These are phyloP conservation scores for Poecilia wingei DNA, from an alignment of 2,797 vertebrate species.

Conservation along the genomic window DNA sequence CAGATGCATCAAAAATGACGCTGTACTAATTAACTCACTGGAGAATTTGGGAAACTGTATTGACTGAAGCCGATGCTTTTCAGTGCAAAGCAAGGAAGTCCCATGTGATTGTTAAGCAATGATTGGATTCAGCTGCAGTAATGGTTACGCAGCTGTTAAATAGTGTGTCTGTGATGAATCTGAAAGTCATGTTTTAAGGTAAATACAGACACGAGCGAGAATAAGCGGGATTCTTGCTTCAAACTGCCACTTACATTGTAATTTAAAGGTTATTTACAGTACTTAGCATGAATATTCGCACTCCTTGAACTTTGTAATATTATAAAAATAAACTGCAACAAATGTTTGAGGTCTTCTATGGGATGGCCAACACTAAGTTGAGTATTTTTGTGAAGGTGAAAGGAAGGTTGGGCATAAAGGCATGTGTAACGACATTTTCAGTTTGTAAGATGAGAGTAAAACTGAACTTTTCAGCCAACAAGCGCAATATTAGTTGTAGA, in stretches of 20 bases:
- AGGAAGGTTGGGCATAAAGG: not conserved
- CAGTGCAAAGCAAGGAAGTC: slow-evolving; percentile 53
- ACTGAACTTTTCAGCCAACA: not conserved
- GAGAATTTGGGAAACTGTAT: slow-evolving; percentile 60
- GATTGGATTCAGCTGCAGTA: slow-evolving; percentile 44
- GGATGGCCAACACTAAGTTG: not conserved
- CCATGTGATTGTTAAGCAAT: slow-evolving; percentile 41
- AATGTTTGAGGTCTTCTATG: not conserved
- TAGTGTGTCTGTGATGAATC: slow-evolving; percentile 14
- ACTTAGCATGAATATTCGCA: not conserved
- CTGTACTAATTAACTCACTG: slow-evolving; percentile 66
- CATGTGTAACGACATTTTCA: not conserved
- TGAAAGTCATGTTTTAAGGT: slow-evolving; percentile 43
- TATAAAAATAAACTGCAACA: not conserved
- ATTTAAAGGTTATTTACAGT: not conserved
- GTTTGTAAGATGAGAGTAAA: not conserved
- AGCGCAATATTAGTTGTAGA: not conserved
- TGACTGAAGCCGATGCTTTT: slow-evolving; percentile 47
- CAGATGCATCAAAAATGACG: slow-evolving; percentile 53
- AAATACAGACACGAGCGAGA: slow-evolving; percentile 34
- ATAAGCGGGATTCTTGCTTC: slow-evolving; percentile 11
- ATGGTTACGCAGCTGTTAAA: slow-evolving; percentile 21
- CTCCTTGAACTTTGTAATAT: not conserved
- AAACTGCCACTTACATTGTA: not conserved
- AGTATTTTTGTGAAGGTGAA: not conserved